Evolutionary conservation across 2,797 vertebrate species (phyloP), one percentile per base, ranked within the genome.

Genomic region (Pogoniulus pusillus): DNA sequence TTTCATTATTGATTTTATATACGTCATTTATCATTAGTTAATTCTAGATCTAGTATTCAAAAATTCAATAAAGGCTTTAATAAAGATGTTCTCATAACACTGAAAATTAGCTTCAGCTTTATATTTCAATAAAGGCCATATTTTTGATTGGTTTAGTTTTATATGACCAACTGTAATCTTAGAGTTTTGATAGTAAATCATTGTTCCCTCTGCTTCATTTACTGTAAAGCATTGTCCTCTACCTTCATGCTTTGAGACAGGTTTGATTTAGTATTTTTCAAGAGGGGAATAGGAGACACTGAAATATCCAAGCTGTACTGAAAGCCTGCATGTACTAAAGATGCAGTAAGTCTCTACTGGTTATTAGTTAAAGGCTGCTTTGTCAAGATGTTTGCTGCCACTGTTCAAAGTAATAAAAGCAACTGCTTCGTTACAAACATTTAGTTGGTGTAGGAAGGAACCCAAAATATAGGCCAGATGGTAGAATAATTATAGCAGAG

Each of bases 401-500:
- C 16, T 58, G n/a, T n/a, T 65, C 34, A 82, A 93, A 87, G 58
- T 23, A 74, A 53, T 76, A 82, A 87, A 89, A 89, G 7, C 39
- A 68, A 29, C 43, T 70, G 53, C 41, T 87, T 60, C 73, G 32
- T 84, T 73, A n/a, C 45, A 72, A n/a, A 29, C 41, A 49, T 87
- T 80, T 76, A 82, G 49, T 58, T 49, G 45, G 54, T 10, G 24
- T 69, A 16, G 29, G n/a, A 14, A 78, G 13, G 19, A 95, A 66
- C 13, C 23, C 24, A 85, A 87, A 91, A 57, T 77, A 55, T 6
- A 83, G 51, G 17, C 89, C 91, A 89, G 91, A 72, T 83, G 80
- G 90, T 81, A 57, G 77, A 93, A 72, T 83, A 81, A 72, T 89
- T 89, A 70, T 30, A 81, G 43, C 51, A 81, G 53, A 69, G 91